Evolutionary conservation across 2,888 invertebrate genomes (phyloP).

Genomic region (Metallyticus violacea): DNA sequence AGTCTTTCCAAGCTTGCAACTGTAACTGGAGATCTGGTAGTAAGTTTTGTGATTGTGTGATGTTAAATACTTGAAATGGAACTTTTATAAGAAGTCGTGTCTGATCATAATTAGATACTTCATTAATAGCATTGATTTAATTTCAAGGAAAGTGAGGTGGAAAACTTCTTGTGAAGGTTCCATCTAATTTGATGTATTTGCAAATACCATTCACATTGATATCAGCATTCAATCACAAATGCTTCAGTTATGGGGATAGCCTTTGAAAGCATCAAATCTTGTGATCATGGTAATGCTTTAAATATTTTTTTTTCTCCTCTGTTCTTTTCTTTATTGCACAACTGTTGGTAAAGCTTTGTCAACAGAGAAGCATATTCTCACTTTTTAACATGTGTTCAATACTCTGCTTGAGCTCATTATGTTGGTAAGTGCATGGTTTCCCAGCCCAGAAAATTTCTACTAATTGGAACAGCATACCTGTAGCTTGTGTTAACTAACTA

Average conservation of each 20-base stretch:
- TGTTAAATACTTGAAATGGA: neutral
- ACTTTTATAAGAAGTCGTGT: neutral
- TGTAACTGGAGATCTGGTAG: neutral
- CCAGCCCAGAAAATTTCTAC: neutral
- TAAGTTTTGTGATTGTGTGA: neutral
- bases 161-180: no score
- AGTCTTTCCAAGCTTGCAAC: neutral
- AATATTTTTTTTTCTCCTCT: no score
- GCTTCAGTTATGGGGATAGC: neutral
- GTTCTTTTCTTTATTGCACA: neutral
- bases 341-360: neutral
- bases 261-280: neutral
- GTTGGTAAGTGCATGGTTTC: conserved; percentile 8
- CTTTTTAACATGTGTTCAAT: neutral
- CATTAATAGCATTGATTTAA: neutral
- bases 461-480: neutral
- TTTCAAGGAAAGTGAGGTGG: no score
- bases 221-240: neutral
- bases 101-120: neutral
- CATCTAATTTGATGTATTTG: neutral
- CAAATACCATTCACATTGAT: neutral
- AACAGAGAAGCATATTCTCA: neutral
- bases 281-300: neutral
- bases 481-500: neutral
- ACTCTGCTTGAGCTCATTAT: neutral